Evolutionary conservation across 2,888 invertebrate species (phyloP), one percentile per base, ranked within the genome.

Genomic region (Pyrocoelia pectoralis): DNA sequence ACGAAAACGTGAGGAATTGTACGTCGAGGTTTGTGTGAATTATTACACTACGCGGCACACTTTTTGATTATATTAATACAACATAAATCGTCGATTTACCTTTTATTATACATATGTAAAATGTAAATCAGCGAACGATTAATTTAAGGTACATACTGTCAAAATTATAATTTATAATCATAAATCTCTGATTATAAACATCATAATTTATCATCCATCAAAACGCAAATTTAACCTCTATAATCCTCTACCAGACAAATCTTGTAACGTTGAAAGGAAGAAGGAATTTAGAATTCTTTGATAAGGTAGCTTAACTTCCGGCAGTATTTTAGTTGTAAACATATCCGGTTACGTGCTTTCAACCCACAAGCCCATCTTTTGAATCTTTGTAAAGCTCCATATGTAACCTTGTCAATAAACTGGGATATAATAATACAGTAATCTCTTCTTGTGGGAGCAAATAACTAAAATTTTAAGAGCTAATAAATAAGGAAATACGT

Each of bases 291-390:
- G 53, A 52, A 19, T 49, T 19, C 59, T 59, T 59, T 59, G 64
- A 65, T 65, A 65, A 65, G 64, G 56, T 60, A 60, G 49, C 51
- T 59, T 43, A 18, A 56, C 64, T 59, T 65, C 64, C 64, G 64
- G 64, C 60, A 50, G 60, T 33, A 48, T 50, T 65, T 60, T 56
- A 55, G 64, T 59, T 65, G 48, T 38, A 29, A 60, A 54, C 48
- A 53, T 65, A 65, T 65, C 64, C 64, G 59, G 64, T 60, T 56
- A 65, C 64, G 56, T 59, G 60, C 59, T 48, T 52, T 12, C 46
- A 56, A 55, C 54, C 49, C 40, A 64, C 54, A 58, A 59, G 28
- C 40, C 18, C 49, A 64, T 59, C 59, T 56, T 56, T 64, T 52
- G 41, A 59, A 24, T 33, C 17, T 9, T 54, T 53, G 59, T n/a